Percentiles rank a stretch among this genome's conserved stretches.
These are phyloP conservation scores for Drosophila rellima DNA, from an alignment of 2,888 invertebrate species.

Conservation along the genomic window DNA sequence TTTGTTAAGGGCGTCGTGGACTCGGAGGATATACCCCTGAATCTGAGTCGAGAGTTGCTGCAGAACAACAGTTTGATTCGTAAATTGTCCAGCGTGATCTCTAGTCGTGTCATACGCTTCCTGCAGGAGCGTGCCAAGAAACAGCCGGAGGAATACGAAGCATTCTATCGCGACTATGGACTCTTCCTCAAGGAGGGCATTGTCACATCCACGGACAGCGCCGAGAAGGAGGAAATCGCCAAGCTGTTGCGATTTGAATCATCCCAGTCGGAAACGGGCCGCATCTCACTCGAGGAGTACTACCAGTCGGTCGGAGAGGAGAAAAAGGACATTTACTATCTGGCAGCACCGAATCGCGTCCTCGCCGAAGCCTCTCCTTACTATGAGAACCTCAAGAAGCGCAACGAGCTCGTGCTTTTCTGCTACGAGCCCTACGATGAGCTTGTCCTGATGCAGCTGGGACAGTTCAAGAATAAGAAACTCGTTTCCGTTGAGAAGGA, in stretches of 20 bases:
- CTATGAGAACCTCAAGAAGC: conserved; percentile 95
- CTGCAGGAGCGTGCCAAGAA: conserved; percentile 94
- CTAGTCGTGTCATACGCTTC: conserved; percentile 93
- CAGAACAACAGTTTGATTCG: conserved; percentile 97
- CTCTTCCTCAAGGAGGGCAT: conserved; percentile 98
- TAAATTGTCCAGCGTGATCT: conserved; percentile 93
- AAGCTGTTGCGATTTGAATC: conserved; percentile 97
- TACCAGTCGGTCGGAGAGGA: conserved; percentile 88
- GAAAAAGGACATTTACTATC: conserved; percentile 95
- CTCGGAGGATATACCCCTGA: conserved; percentile 99
- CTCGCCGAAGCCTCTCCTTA: conserved; percentile 98
- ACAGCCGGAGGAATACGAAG: conserved; percentile 91
- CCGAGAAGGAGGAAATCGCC: conserved; percentile 95
- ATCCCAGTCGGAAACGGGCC: conserved; percentile 89
- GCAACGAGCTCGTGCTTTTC: conserved; percentile 96
- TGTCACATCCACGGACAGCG: conserved; percentile 92
- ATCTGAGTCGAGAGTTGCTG: conserved; percentile 97
- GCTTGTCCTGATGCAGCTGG: conserved; percentile 95
- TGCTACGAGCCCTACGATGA: conserved; percentile 99
- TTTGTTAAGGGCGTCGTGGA: conserved; percentile 99
- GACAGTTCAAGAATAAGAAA: conserved; percentile 90
- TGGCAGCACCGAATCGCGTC: conserved; percentile 97
- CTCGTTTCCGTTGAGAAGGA: conserved; percentile 97
- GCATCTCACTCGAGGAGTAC: conserved; percentile 93
- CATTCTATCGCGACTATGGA: conserved; percentile 96